Percentiles rank a stretch among this genome's conserved stretches.
Conservation (phyloP, 2,797 vertebrate species). For the Buceros bicornis region DNA sequence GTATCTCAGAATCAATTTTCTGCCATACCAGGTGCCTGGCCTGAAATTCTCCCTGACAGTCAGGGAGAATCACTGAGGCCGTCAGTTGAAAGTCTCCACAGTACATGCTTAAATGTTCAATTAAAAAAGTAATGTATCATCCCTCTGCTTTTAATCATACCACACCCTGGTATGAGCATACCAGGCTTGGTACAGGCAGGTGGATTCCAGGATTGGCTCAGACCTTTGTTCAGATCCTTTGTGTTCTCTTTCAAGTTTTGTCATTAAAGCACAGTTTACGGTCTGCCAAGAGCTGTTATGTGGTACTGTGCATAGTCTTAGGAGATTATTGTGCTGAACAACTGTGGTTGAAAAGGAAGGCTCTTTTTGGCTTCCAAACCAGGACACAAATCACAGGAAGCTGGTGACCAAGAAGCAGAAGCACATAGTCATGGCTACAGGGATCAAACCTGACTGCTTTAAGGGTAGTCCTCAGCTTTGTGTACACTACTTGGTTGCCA, state of each 20-base stretch:
- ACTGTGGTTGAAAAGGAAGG: neutral
- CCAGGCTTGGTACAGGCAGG: neutral
- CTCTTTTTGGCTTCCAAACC: neutral
- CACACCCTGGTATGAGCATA: neutral
- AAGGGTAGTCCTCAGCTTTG: neutral
- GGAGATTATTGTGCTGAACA: neutral
- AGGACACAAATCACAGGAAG: neutral
- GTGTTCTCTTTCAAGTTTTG: constrained; percentile 70
- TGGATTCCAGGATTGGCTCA: neutral
- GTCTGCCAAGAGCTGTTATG: neutral
- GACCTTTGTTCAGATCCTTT: constrained; percentile 69
- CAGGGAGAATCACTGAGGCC: neutral
- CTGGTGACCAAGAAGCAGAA: neutral
- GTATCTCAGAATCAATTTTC: neutral
- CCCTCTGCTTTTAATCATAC: neutral
- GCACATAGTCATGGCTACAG: neutral
- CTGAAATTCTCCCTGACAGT: neutral
- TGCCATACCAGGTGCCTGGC: neutral
- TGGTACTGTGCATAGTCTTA: neutral
- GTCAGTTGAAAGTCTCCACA: neutral
- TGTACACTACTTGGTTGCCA: neutral
- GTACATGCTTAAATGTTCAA: neutral
- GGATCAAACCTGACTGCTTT: neutral
- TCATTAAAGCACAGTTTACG: neutral
- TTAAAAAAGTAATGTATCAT: neutral